phyloP scores from a whole-genome alignment of 2,888 invertebrate species.

The Polylopha cassiicola region DNA sequence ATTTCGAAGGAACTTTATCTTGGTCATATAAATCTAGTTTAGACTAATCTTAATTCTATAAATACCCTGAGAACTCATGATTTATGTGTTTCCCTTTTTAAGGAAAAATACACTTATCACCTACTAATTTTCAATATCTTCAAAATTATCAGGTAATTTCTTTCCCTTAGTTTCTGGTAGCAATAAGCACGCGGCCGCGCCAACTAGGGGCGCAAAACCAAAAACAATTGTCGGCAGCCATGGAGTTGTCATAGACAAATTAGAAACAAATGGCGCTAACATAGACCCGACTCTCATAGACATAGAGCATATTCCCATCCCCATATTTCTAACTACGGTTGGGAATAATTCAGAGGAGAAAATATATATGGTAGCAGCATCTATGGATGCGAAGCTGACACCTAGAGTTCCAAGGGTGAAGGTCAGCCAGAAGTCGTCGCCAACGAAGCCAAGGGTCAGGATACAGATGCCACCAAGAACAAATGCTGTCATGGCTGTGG shows the following conservation, averaged over 20 bases:
- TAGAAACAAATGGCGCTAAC: slow-evolving; percentile 87
- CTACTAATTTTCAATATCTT: slow-evolving; percentile 78
- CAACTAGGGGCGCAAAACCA: slow-evolving; percentile 80
- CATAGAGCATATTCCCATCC: slow-evolving; percentile 89
- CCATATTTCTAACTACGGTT: slow-evolving; percentile 90
- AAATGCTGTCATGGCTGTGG: slow-evolving; percentile 78
- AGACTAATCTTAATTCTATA: too few species aligned
- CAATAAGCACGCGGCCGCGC: slow-evolving; percentile 79
- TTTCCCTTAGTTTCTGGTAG: slow-evolving; percentile 88
- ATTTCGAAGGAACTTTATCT: too few species aligned
- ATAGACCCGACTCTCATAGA: slow-evolving; percentile 91
- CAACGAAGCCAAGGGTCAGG: slow-evolving; percentile 77
- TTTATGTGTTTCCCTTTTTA: too few species aligned
- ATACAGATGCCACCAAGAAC: slow-evolving; percentile 78
- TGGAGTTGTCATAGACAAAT: slow-evolving; percentile 64
- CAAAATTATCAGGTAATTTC: slow-evolving; percentile 84
- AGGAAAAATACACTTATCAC: neutral
- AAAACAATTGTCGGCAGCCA: slow-evolving; percentile 86
- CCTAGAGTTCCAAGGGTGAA: slow-evolving; percentile 83
- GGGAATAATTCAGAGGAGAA: slow-evolving; percentile 93
- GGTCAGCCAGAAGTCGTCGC: slow-evolving; percentile 69
- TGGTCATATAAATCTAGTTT: too few species aligned
- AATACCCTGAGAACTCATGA: too few species aligned
- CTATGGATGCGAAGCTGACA: slow-evolving; percentile 86
- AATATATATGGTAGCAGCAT: slow-evolving; percentile 89